phyloP scores from a whole-genome alignment of 1,140 invertebrate species.

The Pantala flavescens region DNA sequence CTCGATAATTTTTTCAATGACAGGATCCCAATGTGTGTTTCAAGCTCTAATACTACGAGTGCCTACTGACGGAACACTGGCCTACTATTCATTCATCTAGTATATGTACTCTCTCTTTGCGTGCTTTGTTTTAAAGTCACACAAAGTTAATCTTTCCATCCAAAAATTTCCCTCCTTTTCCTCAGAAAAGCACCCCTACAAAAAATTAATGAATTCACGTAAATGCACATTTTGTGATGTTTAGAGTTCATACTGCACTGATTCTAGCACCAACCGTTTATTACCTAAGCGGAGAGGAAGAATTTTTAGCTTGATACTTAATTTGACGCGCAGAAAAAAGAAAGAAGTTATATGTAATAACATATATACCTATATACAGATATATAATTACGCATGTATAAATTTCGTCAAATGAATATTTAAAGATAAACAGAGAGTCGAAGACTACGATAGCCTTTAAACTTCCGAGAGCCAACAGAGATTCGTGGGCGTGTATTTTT shows the following conservation, averaged over 20 bases:
- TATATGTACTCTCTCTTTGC: not conserved
- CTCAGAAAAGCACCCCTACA: not conserved
- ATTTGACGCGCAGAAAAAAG: not conserved
- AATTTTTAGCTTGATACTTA: not conserved
- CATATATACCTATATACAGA: not conserved
- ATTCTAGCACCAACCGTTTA: not conserved
- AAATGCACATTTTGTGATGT: conserved; percentile 1
- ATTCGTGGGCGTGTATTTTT: not conserved
- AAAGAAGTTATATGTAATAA: not conserved
- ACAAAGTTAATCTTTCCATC: not conserved
- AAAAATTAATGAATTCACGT: not conserved
- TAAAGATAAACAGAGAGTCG: not conserved
- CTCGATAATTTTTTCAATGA: not conserved
- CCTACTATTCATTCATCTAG: conserved; percentile 1
- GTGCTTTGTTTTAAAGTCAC: not conserved
- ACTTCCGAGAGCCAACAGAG: not conserved
- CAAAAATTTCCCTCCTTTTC: conserved; percentile 1
- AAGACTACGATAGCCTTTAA: conserved; percentile 3
- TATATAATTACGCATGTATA: not conserved
- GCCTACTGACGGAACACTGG: conserved; percentile 1
- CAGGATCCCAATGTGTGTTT: not conserved
- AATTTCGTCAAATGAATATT: not conserved
- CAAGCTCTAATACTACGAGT: not conserved
- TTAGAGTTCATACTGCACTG: not conserved
- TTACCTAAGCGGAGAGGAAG: not conserved